A percentile compares a stretch with the other conserved stretches of the same genome.
Evolutionary conservation across 2,888 invertebrate species (phyloP).

Genomic region (Spialia ferax): DNA sequence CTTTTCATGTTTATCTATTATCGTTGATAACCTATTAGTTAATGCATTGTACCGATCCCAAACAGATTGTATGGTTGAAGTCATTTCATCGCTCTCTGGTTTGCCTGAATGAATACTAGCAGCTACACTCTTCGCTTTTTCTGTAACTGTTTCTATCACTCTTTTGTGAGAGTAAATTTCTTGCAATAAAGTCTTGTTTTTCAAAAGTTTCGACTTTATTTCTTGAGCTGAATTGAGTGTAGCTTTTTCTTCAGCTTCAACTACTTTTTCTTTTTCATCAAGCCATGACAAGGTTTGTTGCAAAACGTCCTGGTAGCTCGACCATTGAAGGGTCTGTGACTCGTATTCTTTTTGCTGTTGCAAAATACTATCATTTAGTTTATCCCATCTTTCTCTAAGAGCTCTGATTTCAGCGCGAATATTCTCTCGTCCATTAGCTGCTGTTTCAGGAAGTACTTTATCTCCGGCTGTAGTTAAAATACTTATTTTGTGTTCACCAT

Average conservation of each 20-base stretch:
- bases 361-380: constrained; percentile 92
- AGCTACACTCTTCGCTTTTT: constrained; percentile 92
- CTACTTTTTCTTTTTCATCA: constrained; percentile 92
- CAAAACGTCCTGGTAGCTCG: constrained; percentile 94
- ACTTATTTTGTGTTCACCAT: constrained; percentile 92
- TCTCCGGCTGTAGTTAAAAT: constrained; percentile 93
- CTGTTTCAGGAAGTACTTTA: constrained; percentile 96
- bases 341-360: constrained; percentile 95
- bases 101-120: constrained; percentile 85
- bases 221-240: constrained; percentile 94
- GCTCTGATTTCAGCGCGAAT: constrained; percentile 94
- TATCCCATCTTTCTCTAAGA: constrained; percentile 95
- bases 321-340: constrained; percentile 93
- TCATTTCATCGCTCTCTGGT: constrained; percentile 88
- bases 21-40: constrained; percentile 88
- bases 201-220: constrained; percentile 93
- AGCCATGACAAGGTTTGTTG: constrained; percentile 95
- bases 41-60: constrained; percentile 92
- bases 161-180: constrained; percentile 96
- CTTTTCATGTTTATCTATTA: constrained; percentile 91
- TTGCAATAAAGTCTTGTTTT: constrained; percentile 95
- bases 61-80: constrained; percentile 90
- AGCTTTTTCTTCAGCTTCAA: constrained; percentile 90
- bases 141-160: constrained; percentile 95
- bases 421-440: constrained; percentile 95